Evolutionary conservation across 2,797 vertebrate species (phyloP).

Genomic region (Xyrichtys novacula): DNA sequence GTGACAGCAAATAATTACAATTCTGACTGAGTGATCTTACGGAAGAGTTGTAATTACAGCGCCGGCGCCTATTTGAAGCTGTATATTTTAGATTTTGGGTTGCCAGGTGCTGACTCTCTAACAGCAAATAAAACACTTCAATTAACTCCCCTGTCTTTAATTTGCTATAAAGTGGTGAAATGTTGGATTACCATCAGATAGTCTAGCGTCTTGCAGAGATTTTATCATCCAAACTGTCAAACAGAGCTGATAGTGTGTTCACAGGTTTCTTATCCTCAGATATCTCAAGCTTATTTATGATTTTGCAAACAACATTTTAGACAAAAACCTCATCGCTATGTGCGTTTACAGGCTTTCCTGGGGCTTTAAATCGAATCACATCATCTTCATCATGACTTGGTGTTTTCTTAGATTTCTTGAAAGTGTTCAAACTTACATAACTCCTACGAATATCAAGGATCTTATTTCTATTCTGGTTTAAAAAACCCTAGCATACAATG

Average conservation of each 20-base stretch:
- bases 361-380: neutral
- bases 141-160: constrained; percentile 68
- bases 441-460: no score
- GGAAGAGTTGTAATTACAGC: constrained; percentile 70
- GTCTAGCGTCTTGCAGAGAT: constrained; percentile 20
- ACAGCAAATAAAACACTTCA: constrained; percentile 54
- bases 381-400: neutral
- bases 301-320: neutral
- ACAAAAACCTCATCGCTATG: neutral
- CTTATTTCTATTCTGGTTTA: no score
- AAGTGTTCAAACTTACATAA: no score
- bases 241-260: constrained; percentile 1
- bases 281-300: no score
- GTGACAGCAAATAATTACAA: constrained; percentile 80
- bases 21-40: constrained; percentile 60
- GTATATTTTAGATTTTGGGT: constrained; percentile 56
- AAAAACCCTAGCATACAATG: neutral
- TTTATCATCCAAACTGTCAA: constrained; percentile 1
- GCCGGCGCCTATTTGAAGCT: constrained; percentile 62
- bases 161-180: constrained; percentile 62
- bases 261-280: constrained; percentile 5
- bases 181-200: constrained; percentile 46
- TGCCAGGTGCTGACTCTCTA: constrained; percentile 73
- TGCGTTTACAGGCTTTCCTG: constrained; percentile 1
- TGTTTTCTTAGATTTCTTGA: neutral